Evolutionary conservation across 2,113 vertebrate genomes (phyloP).

Genomic region (Coracopsis vasa): DNA sequence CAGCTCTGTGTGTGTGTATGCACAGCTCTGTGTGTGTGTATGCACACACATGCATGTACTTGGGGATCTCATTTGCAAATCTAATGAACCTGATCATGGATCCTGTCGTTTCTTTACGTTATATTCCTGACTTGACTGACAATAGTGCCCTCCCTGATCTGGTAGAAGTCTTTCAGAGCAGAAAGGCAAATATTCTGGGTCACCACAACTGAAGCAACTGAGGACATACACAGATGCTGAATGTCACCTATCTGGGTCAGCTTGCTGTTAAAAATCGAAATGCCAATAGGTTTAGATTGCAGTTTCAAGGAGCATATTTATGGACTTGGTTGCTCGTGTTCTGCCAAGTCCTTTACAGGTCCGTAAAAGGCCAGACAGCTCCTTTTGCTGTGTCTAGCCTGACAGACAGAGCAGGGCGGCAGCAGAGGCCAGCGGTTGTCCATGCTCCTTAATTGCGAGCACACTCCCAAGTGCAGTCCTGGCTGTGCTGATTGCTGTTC

Average conservation of each 20-base stretch:
- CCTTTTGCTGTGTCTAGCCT: neutral
- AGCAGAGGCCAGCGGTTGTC: neutral
- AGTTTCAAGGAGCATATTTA: neutral
- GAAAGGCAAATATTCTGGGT: neutral
- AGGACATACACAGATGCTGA: neutral
- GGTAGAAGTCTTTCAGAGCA: neutral
- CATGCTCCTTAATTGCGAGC: neutral
- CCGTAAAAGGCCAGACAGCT: neutral
- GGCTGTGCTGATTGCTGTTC: neutral
- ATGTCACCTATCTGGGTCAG: neutral
- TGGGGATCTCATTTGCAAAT: neutral
- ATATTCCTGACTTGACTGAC: neutral
- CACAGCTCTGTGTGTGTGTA: neutral
- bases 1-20: neutral
- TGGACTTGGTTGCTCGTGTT: neutral
- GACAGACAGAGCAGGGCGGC: neutral
- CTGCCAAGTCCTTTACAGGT: neutral
- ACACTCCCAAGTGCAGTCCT: neutral
- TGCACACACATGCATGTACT: rapidly evolving
- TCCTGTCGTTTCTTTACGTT: neutral
- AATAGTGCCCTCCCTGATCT: neutral
- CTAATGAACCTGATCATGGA: neutral
- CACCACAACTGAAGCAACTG: neutral
- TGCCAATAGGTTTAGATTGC: neutral
- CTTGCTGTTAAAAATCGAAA: neutral